Percentiles rank a stretch among this genome's conserved stretches.
phyloP scores from a whole-genome alignment of 2,888 invertebrate species.

The Tiphia femorata region DNA sequence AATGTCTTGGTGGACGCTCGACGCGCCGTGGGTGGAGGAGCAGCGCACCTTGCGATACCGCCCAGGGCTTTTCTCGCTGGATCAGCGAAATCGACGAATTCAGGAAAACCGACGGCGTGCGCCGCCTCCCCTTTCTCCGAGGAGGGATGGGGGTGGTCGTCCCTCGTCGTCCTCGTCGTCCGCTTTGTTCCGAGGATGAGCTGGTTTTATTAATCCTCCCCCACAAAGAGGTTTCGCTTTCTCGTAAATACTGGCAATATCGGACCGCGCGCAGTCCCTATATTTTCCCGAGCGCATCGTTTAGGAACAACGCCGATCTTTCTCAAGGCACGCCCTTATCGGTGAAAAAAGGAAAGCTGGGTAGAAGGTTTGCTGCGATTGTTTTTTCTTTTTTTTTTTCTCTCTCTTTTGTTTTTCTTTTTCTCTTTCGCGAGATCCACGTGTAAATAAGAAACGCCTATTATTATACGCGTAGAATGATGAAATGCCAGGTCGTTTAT shows the following conservation, averaged over 20 bases:
- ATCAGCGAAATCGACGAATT: constrained; percentile 63
- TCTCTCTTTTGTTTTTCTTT: not conserved
- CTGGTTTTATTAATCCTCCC: constrained; percentile 66
- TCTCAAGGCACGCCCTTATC: constrained; percentile 20
- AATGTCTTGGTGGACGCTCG: constrained; percentile 18
- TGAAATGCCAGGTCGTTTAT: too few species aligned
- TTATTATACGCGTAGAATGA: too few species aligned
- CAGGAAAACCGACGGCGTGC: constrained; percentile 53
- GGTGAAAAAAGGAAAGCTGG: not conserved
- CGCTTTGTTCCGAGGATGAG: constrained; percentile 57
- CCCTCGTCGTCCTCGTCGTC: constrained; percentile 13
- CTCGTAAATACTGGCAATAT: constrained; percentile 54
- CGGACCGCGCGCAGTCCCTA: too few species aligned
- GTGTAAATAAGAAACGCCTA: too few species aligned
- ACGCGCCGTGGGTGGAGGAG: constrained; percentile 26
- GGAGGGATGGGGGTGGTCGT: too few species aligned
- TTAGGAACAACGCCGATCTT: constrained; percentile 38
- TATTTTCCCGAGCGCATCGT: too few species aligned
- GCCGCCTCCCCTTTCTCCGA: not conserved
- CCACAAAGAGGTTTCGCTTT: constrained; percentile 54
- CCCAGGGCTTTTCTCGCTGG: constrained; percentile 56
- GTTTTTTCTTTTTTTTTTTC: not conserved
- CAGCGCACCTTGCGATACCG: constrained; percentile 49
- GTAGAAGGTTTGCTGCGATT: not conserved
- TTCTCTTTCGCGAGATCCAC: not conserved